Conservation (phyloP, 2,888 invertebrate species). For the Hipparchia sbordonii region DNA sequence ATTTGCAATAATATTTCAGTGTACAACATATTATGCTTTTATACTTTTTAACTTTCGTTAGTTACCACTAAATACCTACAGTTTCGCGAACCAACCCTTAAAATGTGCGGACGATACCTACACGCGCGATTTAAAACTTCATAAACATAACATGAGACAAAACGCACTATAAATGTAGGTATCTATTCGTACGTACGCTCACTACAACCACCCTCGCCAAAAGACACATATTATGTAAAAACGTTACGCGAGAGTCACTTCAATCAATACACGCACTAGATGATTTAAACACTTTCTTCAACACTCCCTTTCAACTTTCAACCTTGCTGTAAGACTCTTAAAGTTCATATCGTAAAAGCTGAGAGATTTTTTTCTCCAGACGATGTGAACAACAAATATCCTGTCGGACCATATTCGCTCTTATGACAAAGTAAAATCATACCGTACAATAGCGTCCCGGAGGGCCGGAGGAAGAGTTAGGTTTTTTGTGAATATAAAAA, state of each 20-base stretch:
- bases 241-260: conserved; percentile 80
- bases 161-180: conserved; percentile 29
- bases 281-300: conserved; percentile 76
- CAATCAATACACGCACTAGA: conserved; percentile 82
- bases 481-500: conserved; percentile 81
- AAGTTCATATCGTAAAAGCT: conserved; percentile 45
- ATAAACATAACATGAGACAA: conserved; percentile 28
- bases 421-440: conserved; percentile 55
- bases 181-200: conserved; percentile 41
- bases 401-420: conserved; percentile 61
- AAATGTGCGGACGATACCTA: not conserved
- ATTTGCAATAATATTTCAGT: no score
- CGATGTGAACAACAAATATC: conserved; percentile 68
- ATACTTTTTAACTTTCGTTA: no score
- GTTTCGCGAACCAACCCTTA: not conserved
- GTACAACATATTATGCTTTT: no score
- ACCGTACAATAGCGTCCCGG: conserved; percentile 49
- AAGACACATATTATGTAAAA: conserved; percentile 82
- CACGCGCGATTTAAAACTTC: conserved; percentile 15
- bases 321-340: conserved; percentile 50
- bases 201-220: conserved; percentile 63
- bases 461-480: conserved; percentile 75
- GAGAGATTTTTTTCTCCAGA: conserved; percentile 60
- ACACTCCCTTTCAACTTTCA: conserved; percentile 46
- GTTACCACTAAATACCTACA: not conserved